Percentiles rank a stretch among this genome's conserved stretches.
Evolutionary conservation across 1,140 invertebrate species (phyloP).

Genomic region (Arctopsyche grandis): DNA sequence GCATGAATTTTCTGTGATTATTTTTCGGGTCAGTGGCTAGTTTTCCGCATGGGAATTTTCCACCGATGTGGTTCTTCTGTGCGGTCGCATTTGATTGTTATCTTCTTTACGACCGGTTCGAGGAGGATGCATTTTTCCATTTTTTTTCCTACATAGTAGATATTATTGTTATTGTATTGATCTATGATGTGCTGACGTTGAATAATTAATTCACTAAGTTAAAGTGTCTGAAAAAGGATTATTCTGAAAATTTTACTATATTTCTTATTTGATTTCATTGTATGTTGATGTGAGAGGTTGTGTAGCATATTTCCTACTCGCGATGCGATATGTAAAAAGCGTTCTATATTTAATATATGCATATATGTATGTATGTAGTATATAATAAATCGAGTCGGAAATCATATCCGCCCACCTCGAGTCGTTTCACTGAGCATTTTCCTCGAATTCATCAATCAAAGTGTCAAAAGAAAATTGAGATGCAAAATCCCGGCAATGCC

Average conservation of each 20-base stretch:
- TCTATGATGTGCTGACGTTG: too few species aligned
- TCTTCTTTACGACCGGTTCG: background rate
- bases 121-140: background rate
- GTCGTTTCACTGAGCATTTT: background rate
- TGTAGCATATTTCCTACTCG: background rate
- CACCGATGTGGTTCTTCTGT: background rate
- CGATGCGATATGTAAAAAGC: background rate
- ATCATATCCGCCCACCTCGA: slow-evolving; percentile 1
- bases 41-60: slow-evolving; percentile 31
- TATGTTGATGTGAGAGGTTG: too few species aligned
- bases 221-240: too few species aligned
- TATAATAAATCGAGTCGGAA: slow-evolving; percentile 12
- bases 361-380: too few species aligned
- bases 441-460: slow-evolving; percentile 36
- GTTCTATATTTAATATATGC: background rate
- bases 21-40: background rate
- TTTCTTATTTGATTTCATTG: too few species aligned
- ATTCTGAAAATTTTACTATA: too few species aligned
- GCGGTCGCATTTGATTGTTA: too few species aligned
- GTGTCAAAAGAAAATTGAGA: slow-evolving; percentile 39
- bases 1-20: background rate
- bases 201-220: too few species aligned
- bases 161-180: too few species aligned
- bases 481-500: slow-evolving; percentile 26
- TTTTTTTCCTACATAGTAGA: too few species aligned